Evolutionary conservation across 2,888 invertebrate genomes (phyloP).

Genomic region (Agonopterix arenella): DNA sequence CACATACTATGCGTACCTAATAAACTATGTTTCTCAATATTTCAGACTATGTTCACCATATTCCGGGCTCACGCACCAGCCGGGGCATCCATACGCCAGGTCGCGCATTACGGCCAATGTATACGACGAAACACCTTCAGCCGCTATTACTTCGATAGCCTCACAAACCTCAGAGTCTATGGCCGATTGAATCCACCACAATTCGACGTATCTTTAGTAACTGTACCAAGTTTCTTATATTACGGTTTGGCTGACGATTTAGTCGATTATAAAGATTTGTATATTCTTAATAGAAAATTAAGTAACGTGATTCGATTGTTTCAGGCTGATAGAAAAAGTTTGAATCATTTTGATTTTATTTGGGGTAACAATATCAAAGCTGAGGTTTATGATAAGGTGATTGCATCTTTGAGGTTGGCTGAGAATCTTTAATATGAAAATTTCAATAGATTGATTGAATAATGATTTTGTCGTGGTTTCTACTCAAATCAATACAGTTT

Average conservation of each 20-base stretch:
- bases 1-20: background rate
- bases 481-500: no score
- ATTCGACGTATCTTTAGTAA: slow-evolving; percentile 31
- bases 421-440: slow-evolving; percentile 13
- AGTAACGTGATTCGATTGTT: slow-evolving; percentile 22
- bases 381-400: slow-evolving; percentile 24
- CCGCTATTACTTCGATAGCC: slow-evolving; percentile 27
- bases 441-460: no score
- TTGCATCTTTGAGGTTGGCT: slow-evolving; percentile 25
- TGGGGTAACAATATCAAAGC: slow-evolving; percentile 31
- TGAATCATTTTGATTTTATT: slow-evolving; percentile 42
- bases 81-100: slow-evolving; percentile 39
- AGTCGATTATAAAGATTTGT: slow-evolving; percentile 28
- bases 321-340: slow-evolving; percentile 19
- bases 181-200: slow-evolving; percentile 30
- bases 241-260: slow-evolving; percentile 28
- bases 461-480: no score
- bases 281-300: slow-evolving; percentile 19
- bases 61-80: slow-evolving; percentile 41
- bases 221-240: slow-evolving; percentile 30
- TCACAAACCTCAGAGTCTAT: slow-evolving; percentile 31
- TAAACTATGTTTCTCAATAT: slow-evolving; percentile 2
- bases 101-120: slow-evolving; percentile 41
- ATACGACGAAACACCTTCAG: slow-evolving; percentile 33
- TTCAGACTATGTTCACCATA: slow-evolving; percentile 43